Evolutionary conservation across 2,797 vertebrate genomes (phyloP).

Genomic region (Poecilia velifera): DNA sequence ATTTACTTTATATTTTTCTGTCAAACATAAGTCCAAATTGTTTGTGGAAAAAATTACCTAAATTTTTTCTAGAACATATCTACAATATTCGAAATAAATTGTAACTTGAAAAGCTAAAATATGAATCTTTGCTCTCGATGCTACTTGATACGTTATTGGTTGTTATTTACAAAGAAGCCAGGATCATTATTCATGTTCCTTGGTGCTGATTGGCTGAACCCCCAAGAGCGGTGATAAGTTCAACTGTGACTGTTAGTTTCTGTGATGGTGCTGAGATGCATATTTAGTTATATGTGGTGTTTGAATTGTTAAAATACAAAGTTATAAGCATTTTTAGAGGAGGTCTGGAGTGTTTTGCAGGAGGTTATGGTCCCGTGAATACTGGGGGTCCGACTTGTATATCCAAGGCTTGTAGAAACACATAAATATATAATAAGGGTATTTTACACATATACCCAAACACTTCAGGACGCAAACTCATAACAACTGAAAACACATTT

Average conservation of each 20-base stretch:
- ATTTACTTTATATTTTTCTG: not conserved
- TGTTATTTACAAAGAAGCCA: not conserved
- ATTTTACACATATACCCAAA: not conserved
- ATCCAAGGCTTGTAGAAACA: not conserved
- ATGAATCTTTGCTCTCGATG: not conserved
- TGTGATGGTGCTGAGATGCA: not conserved
- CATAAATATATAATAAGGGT: not conserved
- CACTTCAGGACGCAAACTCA: not conserved
- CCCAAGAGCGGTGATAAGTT: not conserved
- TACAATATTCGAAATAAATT: not conserved
- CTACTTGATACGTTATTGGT: not conserved
- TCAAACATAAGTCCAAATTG: not conserved
- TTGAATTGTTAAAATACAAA: not conserved
- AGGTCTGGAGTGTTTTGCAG: not conserved
- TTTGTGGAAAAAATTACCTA: not conserved
- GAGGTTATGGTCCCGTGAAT: not conserved
- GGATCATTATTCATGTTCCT: not conserved
- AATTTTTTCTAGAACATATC: not conserved
- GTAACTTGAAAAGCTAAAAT: not conserved
- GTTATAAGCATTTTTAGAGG: not conserved
- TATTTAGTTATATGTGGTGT: not conserved
- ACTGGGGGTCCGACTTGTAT: not conserved
- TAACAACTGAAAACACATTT: not conserved
- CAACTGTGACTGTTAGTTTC: not conserved
- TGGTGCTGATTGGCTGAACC: not conserved